Evolutionary conservation across 1,140 invertebrate species (phyloP).

Genomic region (Drosophila ercepeae): DNA sequence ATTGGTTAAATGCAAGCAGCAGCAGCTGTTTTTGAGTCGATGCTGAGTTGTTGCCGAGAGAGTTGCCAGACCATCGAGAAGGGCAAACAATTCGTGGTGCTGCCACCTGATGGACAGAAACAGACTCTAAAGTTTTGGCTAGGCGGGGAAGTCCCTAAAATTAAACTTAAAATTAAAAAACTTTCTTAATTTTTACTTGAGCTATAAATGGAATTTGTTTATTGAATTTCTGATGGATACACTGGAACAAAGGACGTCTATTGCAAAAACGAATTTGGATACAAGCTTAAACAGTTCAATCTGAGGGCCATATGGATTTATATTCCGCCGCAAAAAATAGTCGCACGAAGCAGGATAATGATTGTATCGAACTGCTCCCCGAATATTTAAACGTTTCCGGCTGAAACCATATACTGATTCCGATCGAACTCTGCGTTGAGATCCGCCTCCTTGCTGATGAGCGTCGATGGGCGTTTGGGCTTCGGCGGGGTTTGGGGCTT

Average conservation of each 20-base stretch:
- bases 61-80: constrained; percentile 11
- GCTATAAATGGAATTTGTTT: neutral
- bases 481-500: constrained; percentile 12
- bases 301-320: neutral
- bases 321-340: neutral
- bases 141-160: neutral
- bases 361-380: neutral
- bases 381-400: neutral
- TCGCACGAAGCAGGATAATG: neutral
- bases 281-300: neutral
- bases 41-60: constrained; percentile 24
- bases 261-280: neutral
- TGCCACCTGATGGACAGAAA: neutral
- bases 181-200: too few species aligned
- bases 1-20: constrained; percentile 34
- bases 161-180: too few species aligned
- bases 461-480: neutral
- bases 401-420: neutral
- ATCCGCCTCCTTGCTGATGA: neutral
- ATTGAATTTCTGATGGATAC: neutral
- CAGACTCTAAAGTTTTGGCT: neutral
- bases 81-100: neutral
- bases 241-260: neutral
- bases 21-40: constrained; percentile 38
- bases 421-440: neutral